A percentile compares a stretch with the other conserved stretches of the same genome.
These are phyloP conservation scores for Crotalus helleri DNA, from an alignment of 2,113 vertebrate species.

Conservation along the genomic window DNA sequence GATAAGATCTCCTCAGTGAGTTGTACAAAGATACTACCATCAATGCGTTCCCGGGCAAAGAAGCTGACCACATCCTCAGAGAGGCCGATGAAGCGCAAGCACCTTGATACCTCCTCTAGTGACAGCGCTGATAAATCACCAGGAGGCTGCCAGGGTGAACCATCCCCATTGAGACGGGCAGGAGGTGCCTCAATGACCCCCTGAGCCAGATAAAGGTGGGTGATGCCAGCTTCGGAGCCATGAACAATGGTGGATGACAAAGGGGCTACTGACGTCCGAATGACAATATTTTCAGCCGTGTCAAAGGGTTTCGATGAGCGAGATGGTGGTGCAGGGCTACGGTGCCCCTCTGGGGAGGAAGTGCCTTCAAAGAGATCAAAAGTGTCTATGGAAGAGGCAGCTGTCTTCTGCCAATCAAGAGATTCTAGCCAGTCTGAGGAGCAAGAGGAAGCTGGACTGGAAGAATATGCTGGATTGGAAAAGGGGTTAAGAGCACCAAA, in stretches of 20 bases:
- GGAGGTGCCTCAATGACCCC: slow-evolving; percentile 61
- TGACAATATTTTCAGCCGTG: slow-evolving; percentile 58
- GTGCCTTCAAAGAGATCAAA: slow-evolving; percentile 63
- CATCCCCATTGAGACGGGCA: slow-evolving; percentile 54
- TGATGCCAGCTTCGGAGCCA: slow-evolving; percentile 69
- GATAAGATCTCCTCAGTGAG: slow-evolving; percentile 96
- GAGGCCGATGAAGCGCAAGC: slow-evolving; percentile 93
- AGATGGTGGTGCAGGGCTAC: slow-evolving; percentile 53
- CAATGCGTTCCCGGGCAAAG: slow-evolving; percentile 91
- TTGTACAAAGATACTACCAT: slow-evolving; percentile 95
- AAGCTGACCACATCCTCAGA: slow-evolving; percentile 88
- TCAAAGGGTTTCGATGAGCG: slow-evolving; percentile 69
- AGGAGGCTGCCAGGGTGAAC: slow-evolving; percentile 84
- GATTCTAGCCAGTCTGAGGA: slow-evolving; percentile 72
- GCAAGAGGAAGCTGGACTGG: slow-evolving; percentile 44
- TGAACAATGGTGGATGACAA: slow-evolving; percentile 74
- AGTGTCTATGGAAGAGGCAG: slow-evolving; percentile 51
- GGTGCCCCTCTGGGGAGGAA: slow-evolving; percentile 59
- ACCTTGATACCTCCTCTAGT: slow-evolving; percentile 92
- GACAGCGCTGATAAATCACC: slow-evolving; percentile 87
- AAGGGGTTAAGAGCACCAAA: slow-evolving; percentile 92
- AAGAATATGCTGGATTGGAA: slow-evolving; percentile 67
- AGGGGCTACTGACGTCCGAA: slow-evolving; percentile 56
- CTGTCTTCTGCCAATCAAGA: slow-evolving; percentile 47
- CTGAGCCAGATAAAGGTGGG: slow-evolving; percentile 66